Conservation (phyloP, 2,113 vertebrate genomes). For the Pachyramphus minor region DNA sequence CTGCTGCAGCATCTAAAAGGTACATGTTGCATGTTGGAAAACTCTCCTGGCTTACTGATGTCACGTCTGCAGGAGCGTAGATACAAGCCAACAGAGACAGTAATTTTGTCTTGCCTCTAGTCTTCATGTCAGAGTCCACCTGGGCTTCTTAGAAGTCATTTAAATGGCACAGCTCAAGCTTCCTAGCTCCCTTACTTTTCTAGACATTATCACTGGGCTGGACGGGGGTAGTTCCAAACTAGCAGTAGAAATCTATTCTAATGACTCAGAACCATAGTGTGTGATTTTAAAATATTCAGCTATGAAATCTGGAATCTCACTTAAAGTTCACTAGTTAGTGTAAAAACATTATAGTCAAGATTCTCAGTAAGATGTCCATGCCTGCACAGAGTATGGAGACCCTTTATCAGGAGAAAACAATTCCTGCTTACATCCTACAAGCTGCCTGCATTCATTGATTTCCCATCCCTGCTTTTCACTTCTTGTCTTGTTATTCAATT, state of each 20-base stretch:
- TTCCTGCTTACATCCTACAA: neutral
- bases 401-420: neutral
- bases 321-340: neutral
- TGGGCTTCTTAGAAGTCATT: neutral
- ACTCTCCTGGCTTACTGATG: neutral
- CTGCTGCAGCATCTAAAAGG: neutral
- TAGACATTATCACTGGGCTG: neutral
- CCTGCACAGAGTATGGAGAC: neutral
- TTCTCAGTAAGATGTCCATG: neutral
- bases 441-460: neutral
- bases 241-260: neutral
- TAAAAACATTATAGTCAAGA: neutral
- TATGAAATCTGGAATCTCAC: neutral
- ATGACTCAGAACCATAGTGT: neutral
- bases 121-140: neutral
- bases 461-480: neutral
- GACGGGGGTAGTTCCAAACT: neutral
- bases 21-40: neutral
- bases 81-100: fast-evolving
- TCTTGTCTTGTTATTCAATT: neutral
- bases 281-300: neutral
- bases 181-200: neutral
- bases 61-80: too few relatives aligned
- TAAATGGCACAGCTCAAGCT: neutral
- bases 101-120: neutral